Conservation (phyloP, 2,797 vertebrate genomes). For the Peromyscus eremicus region DNA sequence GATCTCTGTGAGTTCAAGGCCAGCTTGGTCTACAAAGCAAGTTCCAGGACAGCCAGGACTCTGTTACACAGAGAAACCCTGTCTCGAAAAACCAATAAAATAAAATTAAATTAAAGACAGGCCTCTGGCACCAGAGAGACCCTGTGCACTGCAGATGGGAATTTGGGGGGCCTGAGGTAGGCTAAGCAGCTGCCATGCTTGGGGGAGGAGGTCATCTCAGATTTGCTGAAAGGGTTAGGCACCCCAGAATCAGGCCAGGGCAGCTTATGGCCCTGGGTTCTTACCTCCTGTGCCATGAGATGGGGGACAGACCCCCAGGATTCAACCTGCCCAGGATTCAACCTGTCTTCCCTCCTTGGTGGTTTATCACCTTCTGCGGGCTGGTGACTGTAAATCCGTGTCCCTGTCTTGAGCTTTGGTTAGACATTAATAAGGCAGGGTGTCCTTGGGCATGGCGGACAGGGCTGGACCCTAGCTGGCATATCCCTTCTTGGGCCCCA, state of each 20-base stretch:
- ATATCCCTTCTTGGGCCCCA: background rate
- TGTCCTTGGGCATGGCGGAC: slow-evolving; percentile 82
- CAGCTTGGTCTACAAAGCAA: too few species aligned
- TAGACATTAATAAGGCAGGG: background rate
- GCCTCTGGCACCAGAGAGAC: background rate
- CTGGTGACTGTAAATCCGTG: slow-evolving; percentile 83
- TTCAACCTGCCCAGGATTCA: background rate
- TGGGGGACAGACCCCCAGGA: slow-evolving; percentile 19
- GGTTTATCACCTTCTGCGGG: slow-evolving; percentile 78
- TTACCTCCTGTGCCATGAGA: slow-evolving; percentile 73
- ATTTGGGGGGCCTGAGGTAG: background rate
- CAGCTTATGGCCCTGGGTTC: slow-evolving; percentile 53
- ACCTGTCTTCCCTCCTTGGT: background rate
- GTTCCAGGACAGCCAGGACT: too few species aligned
- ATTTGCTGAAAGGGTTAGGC: background rate
- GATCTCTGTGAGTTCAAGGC: too few species aligned
- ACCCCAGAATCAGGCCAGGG: slow-evolving; percentile 61
- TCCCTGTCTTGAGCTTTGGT: background rate
- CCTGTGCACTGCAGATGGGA: background rate
- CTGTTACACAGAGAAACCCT: too few species aligned
- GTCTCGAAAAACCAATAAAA: too few species aligned
- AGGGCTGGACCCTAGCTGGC: slow-evolving; percentile 77
- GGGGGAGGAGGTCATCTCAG: background rate
- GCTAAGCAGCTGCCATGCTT: background rate
- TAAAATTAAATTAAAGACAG: background rate